Percentiles rank a stretch among this genome's conserved stretches.
These are phyloP conservation scores for Sebastes hubbsi DNA, from an alignment of 2,797 vertebrate species.

Conservation along the genomic window DNA sequence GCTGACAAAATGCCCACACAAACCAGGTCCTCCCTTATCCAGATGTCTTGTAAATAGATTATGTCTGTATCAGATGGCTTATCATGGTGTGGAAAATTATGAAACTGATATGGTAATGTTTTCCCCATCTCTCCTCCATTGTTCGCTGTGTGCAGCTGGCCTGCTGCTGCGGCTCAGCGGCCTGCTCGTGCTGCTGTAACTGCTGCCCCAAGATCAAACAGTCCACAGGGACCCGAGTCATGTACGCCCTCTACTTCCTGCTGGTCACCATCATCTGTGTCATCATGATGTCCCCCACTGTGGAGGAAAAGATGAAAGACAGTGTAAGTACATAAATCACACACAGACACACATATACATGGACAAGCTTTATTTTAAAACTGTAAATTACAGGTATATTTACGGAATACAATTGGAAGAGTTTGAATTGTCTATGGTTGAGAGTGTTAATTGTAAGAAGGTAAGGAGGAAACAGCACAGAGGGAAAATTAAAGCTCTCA, in stretches of 20 bases:
- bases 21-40: neutral
- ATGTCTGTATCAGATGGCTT: neutral
- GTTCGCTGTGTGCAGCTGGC: constrained; percentile 85
- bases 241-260: constrained; percentile 96
- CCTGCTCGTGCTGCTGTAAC: constrained; percentile 92
- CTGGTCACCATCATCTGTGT: constrained; percentile 90
- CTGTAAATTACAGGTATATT: neutral
- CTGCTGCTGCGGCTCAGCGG: constrained; percentile 93
- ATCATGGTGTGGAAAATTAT: constrained; percentile 2
- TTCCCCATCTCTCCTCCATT: constrained; percentile 4
- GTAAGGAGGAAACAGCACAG: neutral
- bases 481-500: neutral
- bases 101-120: neutral
- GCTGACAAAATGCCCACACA: neutral
- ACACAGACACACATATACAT: neutral
- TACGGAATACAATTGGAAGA: neutral
- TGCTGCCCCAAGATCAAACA: constrained; percentile 97
- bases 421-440: neutral
- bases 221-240: constrained; percentile 94
- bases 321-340: constrained; percentile 56
- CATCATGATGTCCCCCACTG: constrained; percentile 95
- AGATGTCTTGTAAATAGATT: neutral
- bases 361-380: neutral
- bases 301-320: constrained; percentile 80
- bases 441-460: neutral